Evolutionary conservation across 1,140 invertebrate genomes (phyloP).

Genomic region (Drosophila burlai): DNA sequence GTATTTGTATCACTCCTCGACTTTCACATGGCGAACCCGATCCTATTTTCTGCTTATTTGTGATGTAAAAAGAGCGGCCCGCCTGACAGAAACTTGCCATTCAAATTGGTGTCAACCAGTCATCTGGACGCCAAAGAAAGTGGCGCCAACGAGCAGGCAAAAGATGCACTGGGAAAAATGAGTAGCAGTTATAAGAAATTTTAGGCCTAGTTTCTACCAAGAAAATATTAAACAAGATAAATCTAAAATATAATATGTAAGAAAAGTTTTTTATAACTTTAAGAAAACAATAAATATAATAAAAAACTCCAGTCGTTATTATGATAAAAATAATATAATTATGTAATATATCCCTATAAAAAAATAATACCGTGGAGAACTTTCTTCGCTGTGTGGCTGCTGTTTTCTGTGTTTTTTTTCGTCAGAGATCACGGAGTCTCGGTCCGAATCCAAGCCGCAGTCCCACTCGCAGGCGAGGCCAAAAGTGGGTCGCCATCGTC

Average conservation of each 20-base stretch:
- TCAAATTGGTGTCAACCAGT: constrained; percentile 80
- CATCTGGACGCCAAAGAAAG: constrained; percentile 78
- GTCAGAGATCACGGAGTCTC: constrained; percentile 16
- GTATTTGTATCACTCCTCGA: constrained; percentile 51
- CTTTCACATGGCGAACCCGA: constrained; percentile 61
- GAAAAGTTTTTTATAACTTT: neutral
- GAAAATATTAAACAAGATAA: neutral
- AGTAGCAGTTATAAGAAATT: neutral
- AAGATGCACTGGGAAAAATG: constrained; percentile 14
- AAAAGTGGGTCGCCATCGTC: constrained; percentile 67
- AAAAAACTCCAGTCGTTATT: neutral
- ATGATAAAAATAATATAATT: neutral
- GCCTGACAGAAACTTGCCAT: constrained; percentile 64
- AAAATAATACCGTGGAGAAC: neutral
- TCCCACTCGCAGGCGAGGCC: constrained; percentile 21
- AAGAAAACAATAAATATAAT: too few relatives aligned
- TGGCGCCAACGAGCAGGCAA: constrained; percentile 56
- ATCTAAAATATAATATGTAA: neutral
- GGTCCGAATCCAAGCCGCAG: constrained; percentile 25
- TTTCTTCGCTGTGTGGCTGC: constrained; percentile 1
- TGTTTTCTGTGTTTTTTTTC: neutral
- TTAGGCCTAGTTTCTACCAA: neutral
- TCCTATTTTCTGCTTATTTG: constrained; percentile 59
- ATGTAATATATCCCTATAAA: neutral
- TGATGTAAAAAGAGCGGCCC: constrained; percentile 54